phyloP scores from a whole-genome alignment of 2,888 invertebrate genomes.

The Sympetrum striolatum region DNA sequence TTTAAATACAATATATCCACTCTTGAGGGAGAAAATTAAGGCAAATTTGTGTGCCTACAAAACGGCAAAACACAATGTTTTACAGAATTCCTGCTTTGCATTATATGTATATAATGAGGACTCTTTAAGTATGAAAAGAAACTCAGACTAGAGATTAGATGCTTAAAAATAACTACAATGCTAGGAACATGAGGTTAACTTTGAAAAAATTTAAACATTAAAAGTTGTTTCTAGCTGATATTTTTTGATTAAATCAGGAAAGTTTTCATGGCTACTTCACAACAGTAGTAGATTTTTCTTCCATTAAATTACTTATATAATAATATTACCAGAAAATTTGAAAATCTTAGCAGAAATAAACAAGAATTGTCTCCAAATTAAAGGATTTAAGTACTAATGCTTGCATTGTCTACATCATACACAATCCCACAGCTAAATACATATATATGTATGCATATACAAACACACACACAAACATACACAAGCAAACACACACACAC shows the following conservation, averaged over 20 bases:
- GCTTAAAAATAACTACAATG: not conserved
- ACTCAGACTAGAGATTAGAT: not conserved
- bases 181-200: constrained; percentile 1
- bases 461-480: too few species aligned
- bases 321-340: not conserved
- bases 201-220: not conserved
- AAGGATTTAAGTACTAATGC: not conserved
- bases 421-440: too few species aligned
- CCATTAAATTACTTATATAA: not conserved
- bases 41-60: not conserved
- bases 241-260: not conserved
- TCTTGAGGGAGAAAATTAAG: constrained; percentile 22
- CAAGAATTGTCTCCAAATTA: not conserved
- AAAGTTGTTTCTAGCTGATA: not conserved
- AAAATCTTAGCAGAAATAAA: not conserved
- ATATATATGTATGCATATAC: too few species aligned
- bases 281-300: not conserved
- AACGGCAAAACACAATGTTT: not conserved
- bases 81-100: not conserved
- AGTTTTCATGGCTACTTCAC: not conserved
- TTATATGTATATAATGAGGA: not conserved
- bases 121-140: not conserved
- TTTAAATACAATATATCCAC: not conserved
- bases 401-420: not conserved
- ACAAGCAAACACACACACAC: too few species aligned